phyloP scores from a whole-genome alignment of 2,113 vertebrate species.

The Heliornis fulica region DNA sequence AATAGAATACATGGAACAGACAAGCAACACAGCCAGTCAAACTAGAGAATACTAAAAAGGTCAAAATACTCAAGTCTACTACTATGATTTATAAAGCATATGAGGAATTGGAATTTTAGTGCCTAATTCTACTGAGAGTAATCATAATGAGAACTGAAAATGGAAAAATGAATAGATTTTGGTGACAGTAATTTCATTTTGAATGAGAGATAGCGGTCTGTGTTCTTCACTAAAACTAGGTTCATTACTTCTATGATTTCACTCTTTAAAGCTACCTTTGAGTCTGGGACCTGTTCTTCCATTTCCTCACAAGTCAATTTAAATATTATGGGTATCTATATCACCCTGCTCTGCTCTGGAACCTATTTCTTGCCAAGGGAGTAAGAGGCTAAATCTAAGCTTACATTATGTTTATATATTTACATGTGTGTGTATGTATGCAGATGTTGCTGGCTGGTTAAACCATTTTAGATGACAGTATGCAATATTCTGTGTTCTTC shows the following conservation, averaged over 20 bases:
- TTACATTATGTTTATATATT: not conserved
- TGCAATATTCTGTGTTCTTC: not conserved
- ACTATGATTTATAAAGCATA: conserved; percentile 61
- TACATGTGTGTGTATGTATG: rapidly evolving
- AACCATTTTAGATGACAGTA: not conserved
- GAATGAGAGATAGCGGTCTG: conserved; percentile 36
- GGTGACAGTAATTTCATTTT: conserved; percentile 52
- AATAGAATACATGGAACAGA: not conserved
- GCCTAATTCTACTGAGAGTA: conserved; percentile 45
- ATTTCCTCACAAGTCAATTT: conserved; percentile 22
- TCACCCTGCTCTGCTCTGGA: not conserved
- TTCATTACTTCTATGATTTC: conserved; percentile 62
- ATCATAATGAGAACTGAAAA: conserved; percentile 59
- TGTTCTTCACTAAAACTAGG: conserved; percentile 39
- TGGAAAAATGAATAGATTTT: conserved; percentile 51
- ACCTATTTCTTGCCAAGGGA: not conserved
- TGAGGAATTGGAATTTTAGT: conserved; percentile 58
- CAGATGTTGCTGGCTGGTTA: not conserved
- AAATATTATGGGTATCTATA: conserved; percentile 10
- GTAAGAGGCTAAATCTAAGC: not conserved
- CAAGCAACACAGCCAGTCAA: conserved; percentile 35
- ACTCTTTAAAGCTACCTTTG: conserved; percentile 21
- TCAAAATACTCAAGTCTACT: conserved; percentile 61
- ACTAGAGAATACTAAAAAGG: conserved; percentile 59
- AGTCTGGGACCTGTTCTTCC: not conserved